Percentiles rank a stretch among this genome's conserved stretches.
These are phyloP conservation scores for Pseudoatta argentina DNA, from an alignment of 1,140 invertebrate genomes.

Conservation along the genomic window DNA sequence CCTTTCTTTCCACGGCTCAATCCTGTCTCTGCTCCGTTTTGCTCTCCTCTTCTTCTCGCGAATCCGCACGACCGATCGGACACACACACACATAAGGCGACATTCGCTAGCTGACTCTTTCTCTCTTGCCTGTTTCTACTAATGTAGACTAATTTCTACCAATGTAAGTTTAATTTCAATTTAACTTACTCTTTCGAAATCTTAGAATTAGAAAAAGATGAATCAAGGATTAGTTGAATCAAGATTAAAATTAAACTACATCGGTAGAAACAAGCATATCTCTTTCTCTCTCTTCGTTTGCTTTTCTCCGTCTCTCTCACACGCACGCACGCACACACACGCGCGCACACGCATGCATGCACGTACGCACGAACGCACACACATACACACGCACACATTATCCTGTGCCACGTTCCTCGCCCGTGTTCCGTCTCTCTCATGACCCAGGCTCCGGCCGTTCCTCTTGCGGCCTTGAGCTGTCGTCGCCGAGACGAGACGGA, in stretches of 20 bases:
- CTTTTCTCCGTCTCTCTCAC: constrained; percentile 34
- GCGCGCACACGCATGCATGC: too few relatives aligned
- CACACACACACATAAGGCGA: not conserved
- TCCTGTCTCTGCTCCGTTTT: constrained; percentile 43
- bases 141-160: too few relatives aligned
- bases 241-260: too few relatives aligned
- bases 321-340: not conserved
- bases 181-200: too few relatives aligned
- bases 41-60: constrained; percentile 45
- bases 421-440: constrained; percentile 54
- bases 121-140: not conserved
- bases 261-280: not conserved
- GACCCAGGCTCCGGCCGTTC: constrained; percentile 77
- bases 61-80: constrained; percentile 16
- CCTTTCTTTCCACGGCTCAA: constrained; percentile 31
- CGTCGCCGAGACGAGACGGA: constrained; percentile 57
- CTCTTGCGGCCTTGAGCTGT: constrained; percentile 79
- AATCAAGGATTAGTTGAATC: too few relatives aligned
- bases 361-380: too few relatives aligned
- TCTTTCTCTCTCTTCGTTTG: constrained; percentile 11
- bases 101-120: not conserved
- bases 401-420: constrained; percentile 5
- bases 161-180: too few relatives aligned
- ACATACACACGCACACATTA: not conserved
- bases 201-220: too few relatives aligned